Evolutionary conservation across 2,888 invertebrate species (phyloP).

Genomic region (Macrophya alboannulata): DNA sequence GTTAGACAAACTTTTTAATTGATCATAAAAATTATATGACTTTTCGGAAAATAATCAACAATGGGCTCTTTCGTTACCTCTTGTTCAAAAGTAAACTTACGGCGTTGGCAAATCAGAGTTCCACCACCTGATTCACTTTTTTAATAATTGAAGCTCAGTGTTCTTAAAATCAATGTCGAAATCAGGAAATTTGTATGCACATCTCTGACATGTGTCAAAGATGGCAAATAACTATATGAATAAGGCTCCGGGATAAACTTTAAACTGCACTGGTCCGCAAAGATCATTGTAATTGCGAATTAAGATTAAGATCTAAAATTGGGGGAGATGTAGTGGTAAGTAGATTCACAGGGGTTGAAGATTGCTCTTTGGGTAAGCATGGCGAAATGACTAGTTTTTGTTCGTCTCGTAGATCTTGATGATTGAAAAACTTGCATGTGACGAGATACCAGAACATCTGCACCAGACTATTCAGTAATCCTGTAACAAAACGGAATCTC

Average conservation of each 20-base stretch:
- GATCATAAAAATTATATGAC: background rate
- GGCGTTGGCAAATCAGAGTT: background rate
- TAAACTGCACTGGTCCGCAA: background rate
- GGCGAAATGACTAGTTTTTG: slow-evolving; percentile 52
- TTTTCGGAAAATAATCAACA: background rate
- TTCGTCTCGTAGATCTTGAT: slow-evolving; percentile 60
- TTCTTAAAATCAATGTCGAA: background rate
- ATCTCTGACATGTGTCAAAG: background rate
- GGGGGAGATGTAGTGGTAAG: slow-evolving; percentile 67
- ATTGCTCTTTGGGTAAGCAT: slow-evolving; percentile 45
- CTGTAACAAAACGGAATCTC: slow-evolving; percentile 60
- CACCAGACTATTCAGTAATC: slow-evolving; percentile 73
- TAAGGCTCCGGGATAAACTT: background rate
- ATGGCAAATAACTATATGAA: background rate
- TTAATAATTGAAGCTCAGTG: background rate
- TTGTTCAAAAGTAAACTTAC: background rate
- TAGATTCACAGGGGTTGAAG: slow-evolving; percentile 65
- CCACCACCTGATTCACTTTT: background rate
- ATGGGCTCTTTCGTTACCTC: background rate
- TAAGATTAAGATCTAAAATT: slow-evolving; percentile 67
- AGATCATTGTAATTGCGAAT: slow-evolving; percentile 63
- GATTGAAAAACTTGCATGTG: slow-evolving; percentile 68
- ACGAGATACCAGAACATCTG: slow-evolving; percentile 73
- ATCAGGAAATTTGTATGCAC: too few relatives aligned
- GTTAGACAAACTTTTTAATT: background rate